Evolutionary conservation across 2,888 invertebrate genomes (phyloP).

Genomic region (Erpobdella octoculata): DNA sequence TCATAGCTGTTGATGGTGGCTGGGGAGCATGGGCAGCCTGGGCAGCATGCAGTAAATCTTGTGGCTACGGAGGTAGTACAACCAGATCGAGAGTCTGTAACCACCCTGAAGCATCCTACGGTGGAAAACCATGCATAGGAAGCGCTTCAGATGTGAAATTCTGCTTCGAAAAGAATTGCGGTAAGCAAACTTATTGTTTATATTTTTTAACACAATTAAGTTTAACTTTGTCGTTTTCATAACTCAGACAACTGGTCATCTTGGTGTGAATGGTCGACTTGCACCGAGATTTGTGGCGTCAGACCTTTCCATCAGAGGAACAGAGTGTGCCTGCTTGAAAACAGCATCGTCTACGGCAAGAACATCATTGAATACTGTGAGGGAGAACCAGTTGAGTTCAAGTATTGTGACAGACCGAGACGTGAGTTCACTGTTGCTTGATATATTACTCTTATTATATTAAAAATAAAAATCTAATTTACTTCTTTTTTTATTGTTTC

Average conservation of each 20-base stretch:
- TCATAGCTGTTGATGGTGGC: constrained; percentile 34
- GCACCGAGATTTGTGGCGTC: constrained; percentile 24
- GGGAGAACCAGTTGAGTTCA: constrained; percentile 26
- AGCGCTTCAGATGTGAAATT: constrained; percentile 37
- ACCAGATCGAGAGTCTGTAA: constrained; percentile 32
- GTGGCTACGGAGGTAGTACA: constrained; percentile 29
- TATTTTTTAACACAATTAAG: too few relatives aligned
- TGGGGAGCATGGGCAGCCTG: constrained; percentile 36
- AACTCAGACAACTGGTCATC: constrained; percentile 23
- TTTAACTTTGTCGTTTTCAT: too few relatives aligned
- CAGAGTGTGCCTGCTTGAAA: constrained; percentile 23
- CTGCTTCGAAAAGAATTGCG: constrained; percentile 14
- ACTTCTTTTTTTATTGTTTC: neutral
- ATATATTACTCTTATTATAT: neutral
- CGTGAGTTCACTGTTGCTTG: too few relatives aligned
- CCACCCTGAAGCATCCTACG: constrained; percentile 41
- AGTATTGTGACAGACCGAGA: constrained; percentile 9
- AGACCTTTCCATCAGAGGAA: constrained; percentile 24
- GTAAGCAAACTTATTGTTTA: constrained; percentile 16
- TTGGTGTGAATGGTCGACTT: constrained; percentile 26
- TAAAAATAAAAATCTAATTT: neutral
- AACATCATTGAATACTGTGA: constrained; percentile 30
- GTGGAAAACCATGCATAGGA: constrained; percentile 46
- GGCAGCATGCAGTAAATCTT: constrained; percentile 33
- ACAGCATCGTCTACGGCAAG: constrained; percentile 26